Conservation (phyloP, 2,113 vertebrate species). For the Amblyornis subalaris region DNA sequence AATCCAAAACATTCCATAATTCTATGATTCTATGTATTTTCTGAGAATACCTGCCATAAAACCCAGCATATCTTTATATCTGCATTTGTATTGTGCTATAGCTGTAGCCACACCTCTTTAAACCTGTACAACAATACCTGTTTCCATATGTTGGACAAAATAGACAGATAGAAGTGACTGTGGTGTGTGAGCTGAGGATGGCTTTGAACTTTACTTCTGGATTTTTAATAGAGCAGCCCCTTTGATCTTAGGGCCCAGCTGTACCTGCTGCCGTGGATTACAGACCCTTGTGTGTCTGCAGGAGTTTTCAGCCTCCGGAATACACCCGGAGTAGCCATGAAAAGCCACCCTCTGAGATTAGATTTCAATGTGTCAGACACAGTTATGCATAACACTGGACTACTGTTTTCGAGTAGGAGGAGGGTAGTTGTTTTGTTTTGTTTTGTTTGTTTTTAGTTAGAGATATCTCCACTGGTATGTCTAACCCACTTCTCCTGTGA, state of each 20-base stretch:
- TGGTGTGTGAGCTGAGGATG: background rate
- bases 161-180: background rate
- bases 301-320: background rate
- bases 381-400: background rate
- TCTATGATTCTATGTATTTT: background rate
- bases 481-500: background rate
- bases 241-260: background rate
- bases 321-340: background rate
- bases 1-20: background rate
- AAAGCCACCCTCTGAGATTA: background rate
- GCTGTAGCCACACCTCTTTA: background rate
- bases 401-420: background rate
- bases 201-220: background rate
- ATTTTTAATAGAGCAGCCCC: background rate
- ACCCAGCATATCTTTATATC: background rate
- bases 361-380: background rate
- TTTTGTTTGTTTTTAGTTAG: background rate
- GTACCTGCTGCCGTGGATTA: background rate
- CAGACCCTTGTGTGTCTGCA: background rate
- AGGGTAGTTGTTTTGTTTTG: background rate
- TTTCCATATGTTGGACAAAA: background rate
- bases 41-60: background rate
- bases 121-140: background rate
- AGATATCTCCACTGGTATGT: background rate
- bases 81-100: background rate